Evolutionary conservation across 2,113 vertebrate species (phyloP).

Genomic region (Abramis brama): DNA sequence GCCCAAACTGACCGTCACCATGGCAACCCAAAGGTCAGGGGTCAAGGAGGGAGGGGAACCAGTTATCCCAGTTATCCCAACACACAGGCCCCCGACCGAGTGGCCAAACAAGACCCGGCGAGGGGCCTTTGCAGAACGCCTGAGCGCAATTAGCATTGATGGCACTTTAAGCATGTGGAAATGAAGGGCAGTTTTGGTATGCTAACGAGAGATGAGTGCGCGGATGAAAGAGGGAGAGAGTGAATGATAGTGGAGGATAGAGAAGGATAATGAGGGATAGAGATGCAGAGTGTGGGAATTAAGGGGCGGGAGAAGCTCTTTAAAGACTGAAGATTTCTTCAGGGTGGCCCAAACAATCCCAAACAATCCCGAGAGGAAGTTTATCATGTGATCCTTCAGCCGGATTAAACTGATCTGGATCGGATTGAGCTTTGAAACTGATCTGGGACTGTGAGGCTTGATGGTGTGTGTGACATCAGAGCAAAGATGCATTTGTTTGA

Average conservation of each 20-base stretch:
- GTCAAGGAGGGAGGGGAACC: constrained; percentile 37
- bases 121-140: constrained; percentile 66
- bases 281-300: constrained; percentile 54
- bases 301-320: constrained; percentile 64
- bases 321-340: constrained; percentile 70
- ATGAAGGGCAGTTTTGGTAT: constrained; percentile 72
- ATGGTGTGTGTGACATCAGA: too few species aligned
- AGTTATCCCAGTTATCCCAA: constrained; percentile 55
- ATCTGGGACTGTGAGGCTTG: too few species aligned
- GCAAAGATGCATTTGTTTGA: background rate
- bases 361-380: too few species aligned
- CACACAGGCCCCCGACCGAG: constrained; percentile 66
- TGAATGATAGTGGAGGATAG: constrained; percentile 68
- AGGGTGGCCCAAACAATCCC: constrained; percentile 65
- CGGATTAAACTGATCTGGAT: too few species aligned
- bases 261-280: constrained; percentile 69
- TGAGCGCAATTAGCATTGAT: constrained; percentile 80
- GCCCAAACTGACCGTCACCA: constrained; percentile 58
- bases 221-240: constrained; percentile 72
- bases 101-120: constrained; percentile 72
- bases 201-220: constrained; percentile 73
- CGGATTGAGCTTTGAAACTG: too few species aligned
- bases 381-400: too few species aligned
- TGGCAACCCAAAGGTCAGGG: constrained; percentile 69
- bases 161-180: constrained; percentile 73